Base-by-base conservation (phyloP, 2,797 vertebrate genomes). In the Brachyrhaphis roseni region DNA sequence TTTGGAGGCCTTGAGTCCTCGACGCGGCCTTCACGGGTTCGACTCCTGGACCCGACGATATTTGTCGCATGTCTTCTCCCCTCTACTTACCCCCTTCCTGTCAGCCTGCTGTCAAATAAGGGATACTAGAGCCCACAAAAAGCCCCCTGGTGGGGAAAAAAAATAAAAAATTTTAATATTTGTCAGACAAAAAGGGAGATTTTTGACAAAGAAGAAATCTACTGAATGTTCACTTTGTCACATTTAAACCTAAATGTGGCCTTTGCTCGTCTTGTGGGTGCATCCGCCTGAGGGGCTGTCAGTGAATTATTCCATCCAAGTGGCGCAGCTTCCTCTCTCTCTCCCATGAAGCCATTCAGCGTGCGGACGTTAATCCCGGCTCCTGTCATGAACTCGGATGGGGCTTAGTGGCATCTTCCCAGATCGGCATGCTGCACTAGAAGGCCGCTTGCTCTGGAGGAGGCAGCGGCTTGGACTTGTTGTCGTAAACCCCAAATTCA, bases 371-470 rank as follows among this genome's bases (percentile, higher is more conserved):
- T 85, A 87, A 93, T 90, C 91, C 84, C 76, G 59, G 80, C 84
- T 80, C 78, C 81, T 86, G 85, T 79, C 81, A 72, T 79, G 46
- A 77, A 76, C 80, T 89, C 78, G 39, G 84, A 57, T 74, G 10
- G 28, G 20, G 77, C 83, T 90, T 83, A 94, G 92, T 82, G 76
- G 79, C 84, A 64, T 87, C 74, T 78, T 77, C 84, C 85, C 82
- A 87, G 86, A 88, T 90, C 89, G 89, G 89, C 91, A 90, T 72
- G 79, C 86, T 72, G 64, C 79, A 28, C 36, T 43, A 1, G 66
- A 66, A 79, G 62, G 75, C 77, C 72, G 36, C 36, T 81, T 80
- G 59, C 72, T 71, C 26, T 41, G 62, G 80, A 78, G 72, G 71
- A 84, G 71, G 20, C 49, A 76, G 70, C 31, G 18, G 26, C 45